phyloP scores from a whole-genome alignment of 2,797 vertebrate species.

The Alouatta caraya region DNA sequence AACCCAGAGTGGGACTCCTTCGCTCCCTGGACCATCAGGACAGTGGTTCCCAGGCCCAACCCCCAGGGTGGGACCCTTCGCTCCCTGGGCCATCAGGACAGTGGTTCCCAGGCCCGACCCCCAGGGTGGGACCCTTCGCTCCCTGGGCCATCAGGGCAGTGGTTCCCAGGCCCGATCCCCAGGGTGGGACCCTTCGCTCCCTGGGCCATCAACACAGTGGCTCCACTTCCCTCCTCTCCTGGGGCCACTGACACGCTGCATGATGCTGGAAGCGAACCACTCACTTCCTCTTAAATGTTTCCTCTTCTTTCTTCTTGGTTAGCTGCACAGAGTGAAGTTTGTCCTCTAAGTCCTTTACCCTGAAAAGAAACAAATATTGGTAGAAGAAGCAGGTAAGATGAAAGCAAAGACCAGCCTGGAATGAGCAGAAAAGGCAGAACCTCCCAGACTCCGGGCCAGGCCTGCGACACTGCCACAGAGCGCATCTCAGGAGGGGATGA shows the following conservation, averaged over 20 bases:
- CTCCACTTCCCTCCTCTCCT: background rate
- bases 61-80: too few species aligned
- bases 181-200: background rate
- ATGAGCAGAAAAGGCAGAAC: background rate
- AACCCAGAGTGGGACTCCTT: too few species aligned
- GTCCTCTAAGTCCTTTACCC: slow-evolving; percentile 86
- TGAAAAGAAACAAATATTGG: slow-evolving; percentile 62
- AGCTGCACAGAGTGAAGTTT: slow-evolving; percentile 76
- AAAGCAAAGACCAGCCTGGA: background rate
- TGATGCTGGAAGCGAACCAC: slow-evolving; percentile 38
- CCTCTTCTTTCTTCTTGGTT: slow-evolving; percentile 80
- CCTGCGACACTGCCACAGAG: background rate
- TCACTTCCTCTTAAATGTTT: slow-evolving; percentile 85
- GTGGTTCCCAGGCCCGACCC: too few species aligned
- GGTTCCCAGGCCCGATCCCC: too few species aligned
- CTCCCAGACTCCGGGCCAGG: too few species aligned
- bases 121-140: too few species aligned
- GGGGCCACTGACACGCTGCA: background rate
- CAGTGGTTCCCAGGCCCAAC: too few species aligned
- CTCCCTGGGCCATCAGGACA: too few species aligned
- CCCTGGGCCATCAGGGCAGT: too few species aligned
- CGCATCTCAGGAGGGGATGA: fast-evolving
- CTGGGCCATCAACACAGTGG: background rate
- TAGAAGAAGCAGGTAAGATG: background rate
- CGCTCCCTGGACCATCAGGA: too few species aligned